Evolutionary conservation across 2,797 vertebrate species (phyloP), one percentile per base, ranked within the genome.

Genomic region (Enteromius viviparus): DNA sequence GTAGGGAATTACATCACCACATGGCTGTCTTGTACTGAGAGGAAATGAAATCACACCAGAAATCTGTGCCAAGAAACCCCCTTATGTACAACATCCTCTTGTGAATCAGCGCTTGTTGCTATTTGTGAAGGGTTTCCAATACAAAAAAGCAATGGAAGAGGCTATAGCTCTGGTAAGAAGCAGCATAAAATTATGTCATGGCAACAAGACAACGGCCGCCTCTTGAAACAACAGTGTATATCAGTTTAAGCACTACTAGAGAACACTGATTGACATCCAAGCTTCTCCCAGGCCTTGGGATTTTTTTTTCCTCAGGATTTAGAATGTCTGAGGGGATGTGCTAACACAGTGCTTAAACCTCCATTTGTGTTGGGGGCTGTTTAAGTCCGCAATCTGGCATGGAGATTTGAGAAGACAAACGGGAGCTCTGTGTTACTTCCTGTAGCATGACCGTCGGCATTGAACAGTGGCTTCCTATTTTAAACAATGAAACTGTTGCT

Each of bases 31-130:
- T 58, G 64, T 34, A 72, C 32, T 84, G 84, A 93, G 92, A 94
- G 94, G 94, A 95, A 95, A 94, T 95, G 89, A 95, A 91, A 91
- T 94, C 93, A 94, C 91, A 91, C 89, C 80, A 62, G 88, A 92
- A 92, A 89, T 88, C 86, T 88, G 45, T 55, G 92, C 92, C 92
- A 92, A 90, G 82, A 91, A 88, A 70, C 65, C 26, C 85, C 64
- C 60, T 51, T 84, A 69, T 51, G 82, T 76, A 79, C 75, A 77
- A 82, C 86, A 83, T 76, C 76, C 60, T 64, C 76, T 58, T 62
- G 80, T 87, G 76, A 87, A 71, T 51, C 83, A 45, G 80, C 66
- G 64, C 68, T 80, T 85, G 89, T 91, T 91, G 88, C 89, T 91
- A 82, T 87, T 87, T 89, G 84, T 71, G 49, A 86, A 88, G 68